Conservation (phyloP, 2,888 invertebrate species). For the Aphelenchoides bicaudatus region DNA sequence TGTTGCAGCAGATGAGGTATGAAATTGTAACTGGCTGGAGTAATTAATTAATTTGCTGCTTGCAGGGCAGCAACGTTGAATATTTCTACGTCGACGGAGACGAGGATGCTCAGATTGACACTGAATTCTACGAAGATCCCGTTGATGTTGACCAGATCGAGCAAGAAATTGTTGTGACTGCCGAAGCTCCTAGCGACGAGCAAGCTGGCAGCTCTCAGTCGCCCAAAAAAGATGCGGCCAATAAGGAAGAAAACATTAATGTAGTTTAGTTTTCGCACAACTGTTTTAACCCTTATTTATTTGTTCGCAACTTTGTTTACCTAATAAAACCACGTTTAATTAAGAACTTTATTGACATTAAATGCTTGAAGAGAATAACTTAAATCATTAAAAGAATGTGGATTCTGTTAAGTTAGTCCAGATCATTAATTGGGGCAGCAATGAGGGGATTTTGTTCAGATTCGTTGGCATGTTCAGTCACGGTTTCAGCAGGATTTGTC, state of each 20-base stretch:
- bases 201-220: too few relatives aligned
- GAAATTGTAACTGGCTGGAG: neutral
- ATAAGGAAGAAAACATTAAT: too few relatives aligned
- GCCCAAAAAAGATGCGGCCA: too few relatives aligned
- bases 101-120: neutral
- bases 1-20: slow-evolving; percentile 9
- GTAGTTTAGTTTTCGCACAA: too few relatives aligned
- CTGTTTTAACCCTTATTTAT: too few relatives aligned
- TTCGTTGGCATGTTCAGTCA: too few relatives aligned
- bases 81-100: slow-evolving; percentile 15
- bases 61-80: neutral
- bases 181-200: slow-evolving; percentile 5
- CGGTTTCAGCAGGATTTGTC: too few relatives aligned
- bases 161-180: slow-evolving; percentile 15
- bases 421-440: too few relatives aligned
- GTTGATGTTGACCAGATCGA: slow-evolving; percentile 17
- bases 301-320: too few relatives aligned
- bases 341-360: neutral
- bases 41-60: too few relatives aligned
- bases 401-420: neutral
- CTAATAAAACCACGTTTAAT: neutral
- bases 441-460: too few relatives aligned
- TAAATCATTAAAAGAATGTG: neutral
- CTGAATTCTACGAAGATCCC: neutral
- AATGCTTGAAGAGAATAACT: neutral